Percentiles rank a stretch among this genome's conserved stretches.
These are phyloP conservation scores for Andrena bicolor DNA, from an alignment of 2,888 invertebrate species.

Conservation along the genomic window DNA sequence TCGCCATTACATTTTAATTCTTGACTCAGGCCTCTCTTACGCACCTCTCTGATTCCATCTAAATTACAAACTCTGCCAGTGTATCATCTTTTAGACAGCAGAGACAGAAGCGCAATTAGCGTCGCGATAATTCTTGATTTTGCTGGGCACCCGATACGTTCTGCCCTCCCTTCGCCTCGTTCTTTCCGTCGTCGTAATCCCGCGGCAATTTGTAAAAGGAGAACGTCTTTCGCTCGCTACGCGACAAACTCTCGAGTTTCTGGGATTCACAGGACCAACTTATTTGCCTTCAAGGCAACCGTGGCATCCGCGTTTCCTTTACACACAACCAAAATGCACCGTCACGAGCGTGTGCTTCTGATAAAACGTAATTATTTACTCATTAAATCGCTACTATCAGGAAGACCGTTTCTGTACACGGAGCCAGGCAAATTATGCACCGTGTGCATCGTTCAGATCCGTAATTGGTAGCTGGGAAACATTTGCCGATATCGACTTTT, in stretches of 20 bases:
- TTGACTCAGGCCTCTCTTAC: background rate
- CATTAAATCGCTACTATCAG: conserved; percentile 17
- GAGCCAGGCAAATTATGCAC: conserved; percentile 14
- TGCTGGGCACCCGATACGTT: background rate
- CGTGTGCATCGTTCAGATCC: background rate
- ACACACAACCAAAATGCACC: background rate
- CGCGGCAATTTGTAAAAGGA: conserved; percentile 7
- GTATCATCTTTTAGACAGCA: background rate
- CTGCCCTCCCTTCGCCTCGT: conserved; percentile 2
- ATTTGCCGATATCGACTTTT: background rate
- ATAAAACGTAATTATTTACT: conserved; percentile 44
- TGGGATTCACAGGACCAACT: conserved; percentile 7
- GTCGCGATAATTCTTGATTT: conserved; percentile 27
- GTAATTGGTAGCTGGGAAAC: background rate
- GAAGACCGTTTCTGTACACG: background rate
- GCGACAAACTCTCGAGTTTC: conserved; percentile 21
- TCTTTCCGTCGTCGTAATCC: conserved; percentile 9
- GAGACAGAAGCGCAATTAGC: background rate
- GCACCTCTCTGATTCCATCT: background rate
- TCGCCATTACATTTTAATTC: background rate
- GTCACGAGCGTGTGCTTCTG: background rate
- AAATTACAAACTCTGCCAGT: background rate
- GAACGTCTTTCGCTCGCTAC: background rate
- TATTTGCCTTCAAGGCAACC: conserved; percentile 37
- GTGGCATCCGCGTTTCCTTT: conserved; percentile 2